Evolutionary conservation across 2,797 vertebrate genomes (phyloP).

Genomic region (Zalophus californianus): DNA sequence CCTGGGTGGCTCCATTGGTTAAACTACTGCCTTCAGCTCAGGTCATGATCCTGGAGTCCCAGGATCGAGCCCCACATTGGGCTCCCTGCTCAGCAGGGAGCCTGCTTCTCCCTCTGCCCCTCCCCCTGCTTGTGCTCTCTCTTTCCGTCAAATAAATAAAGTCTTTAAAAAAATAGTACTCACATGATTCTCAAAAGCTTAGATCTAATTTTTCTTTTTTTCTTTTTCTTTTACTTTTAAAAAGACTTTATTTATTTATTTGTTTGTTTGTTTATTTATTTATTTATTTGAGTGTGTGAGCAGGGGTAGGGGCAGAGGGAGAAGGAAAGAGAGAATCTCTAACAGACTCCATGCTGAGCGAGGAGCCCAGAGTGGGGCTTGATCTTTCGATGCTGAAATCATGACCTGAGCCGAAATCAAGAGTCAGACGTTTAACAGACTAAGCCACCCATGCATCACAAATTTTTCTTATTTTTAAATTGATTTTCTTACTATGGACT

Average conservation of each 20-base stretch:
- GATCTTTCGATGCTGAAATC: background rate
- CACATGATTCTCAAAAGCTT: slow-evolving; percentile 19
- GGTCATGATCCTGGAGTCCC: too few relatives aligned
- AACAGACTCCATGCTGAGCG: background rate
- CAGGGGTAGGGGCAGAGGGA: background rate
- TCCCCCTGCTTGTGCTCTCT: too few relatives aligned
- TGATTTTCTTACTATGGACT: background rate
- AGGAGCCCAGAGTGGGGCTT: background rate
- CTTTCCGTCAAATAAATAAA: too few relatives aligned
- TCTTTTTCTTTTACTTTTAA: background rate
- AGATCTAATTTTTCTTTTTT: slow-evolving; percentile 16
- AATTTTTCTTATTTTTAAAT: slow-evolving; percentile 36
- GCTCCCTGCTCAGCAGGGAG: too few relatives aligned
- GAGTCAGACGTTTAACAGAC: background rate
- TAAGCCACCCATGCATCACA: background rate
- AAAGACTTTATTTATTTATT: background rate
- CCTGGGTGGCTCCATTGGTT: too few relatives aligned
- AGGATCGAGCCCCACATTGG: too few relatives aligned
- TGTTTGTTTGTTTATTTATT: background rate
- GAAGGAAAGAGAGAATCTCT: background rate
- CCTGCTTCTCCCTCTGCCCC: too few relatives aligned
- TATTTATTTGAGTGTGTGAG: background rate
- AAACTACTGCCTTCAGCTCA: too few relatives aligned
- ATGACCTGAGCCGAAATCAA: background rate
- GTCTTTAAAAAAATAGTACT: too few relatives aligned